phyloP scores from a whole-genome alignment of 2,888 invertebrate species.

The Stenichneumon culpator region DNA sequence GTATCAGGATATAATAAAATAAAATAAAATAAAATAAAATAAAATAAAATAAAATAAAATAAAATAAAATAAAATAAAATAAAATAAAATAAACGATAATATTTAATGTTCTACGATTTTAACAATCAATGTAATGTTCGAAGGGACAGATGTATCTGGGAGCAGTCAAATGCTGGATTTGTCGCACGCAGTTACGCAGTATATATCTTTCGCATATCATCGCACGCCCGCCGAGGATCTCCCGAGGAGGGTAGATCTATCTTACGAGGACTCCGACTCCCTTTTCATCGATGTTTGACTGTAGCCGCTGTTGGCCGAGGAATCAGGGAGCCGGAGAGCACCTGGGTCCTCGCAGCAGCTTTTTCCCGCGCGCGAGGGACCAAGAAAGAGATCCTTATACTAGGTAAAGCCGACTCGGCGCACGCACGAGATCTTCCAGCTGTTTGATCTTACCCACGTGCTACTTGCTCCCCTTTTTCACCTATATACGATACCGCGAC shows the following conservation, averaged over 20 bases:
- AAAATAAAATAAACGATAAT: too few relatives aligned
- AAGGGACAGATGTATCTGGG: constrained; percentile 46
- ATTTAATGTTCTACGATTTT: background rate
- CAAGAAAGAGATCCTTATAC: constrained; percentile 80
- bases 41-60: too few relatives aligned
- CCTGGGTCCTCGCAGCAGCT: constrained; percentile 67
- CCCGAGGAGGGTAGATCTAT: constrained; percentile 46
- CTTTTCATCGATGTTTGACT: constrained; percentile 43
- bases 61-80: too few relatives aligned
- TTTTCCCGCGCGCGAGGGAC: constrained; percentile 65
- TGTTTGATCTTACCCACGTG: constrained; percentile 84
- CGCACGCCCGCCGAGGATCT: constrained; percentile 35
- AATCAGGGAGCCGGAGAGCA: constrained; percentile 53
- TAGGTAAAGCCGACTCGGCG: constrained; percentile 59
- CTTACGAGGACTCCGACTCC: constrained; percentile 43
- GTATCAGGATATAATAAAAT: too few relatives aligned
- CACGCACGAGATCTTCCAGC: constrained; percentile 84
- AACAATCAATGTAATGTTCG: constrained; percentile 5
- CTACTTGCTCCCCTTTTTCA: constrained; percentile 73
- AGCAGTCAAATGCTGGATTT: constrained; percentile 24
- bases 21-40: too few relatives aligned
- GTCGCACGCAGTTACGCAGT: constrained; percentile 9
- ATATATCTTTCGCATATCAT: constrained; percentile 50
- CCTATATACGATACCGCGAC: constrained; percentile 47
- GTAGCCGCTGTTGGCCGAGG: constrained; percentile 42